Base-by-base conservation (phyloP, 2,113 vertebrate species). In the Elachura formosa region DNA sequence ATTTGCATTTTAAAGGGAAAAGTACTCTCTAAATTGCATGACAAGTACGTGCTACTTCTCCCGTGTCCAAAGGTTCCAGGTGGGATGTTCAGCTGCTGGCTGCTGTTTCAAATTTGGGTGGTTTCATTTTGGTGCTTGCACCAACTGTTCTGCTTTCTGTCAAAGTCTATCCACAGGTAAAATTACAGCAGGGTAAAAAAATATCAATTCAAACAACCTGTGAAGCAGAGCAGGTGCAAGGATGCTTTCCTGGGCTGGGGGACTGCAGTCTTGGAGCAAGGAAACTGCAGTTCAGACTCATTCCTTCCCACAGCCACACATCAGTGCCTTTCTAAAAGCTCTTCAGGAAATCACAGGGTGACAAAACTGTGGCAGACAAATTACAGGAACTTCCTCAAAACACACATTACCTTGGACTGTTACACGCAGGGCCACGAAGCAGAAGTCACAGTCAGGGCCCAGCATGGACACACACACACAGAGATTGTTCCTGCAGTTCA, bases 381-480 rank as follows among this genome's bases (percentile, higher is more conserved):
- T 68, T 9, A 45, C 72, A 94, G 41, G 49, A 81, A 74, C 93
- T 20, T 62, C 51, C 43, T 78, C 26, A 43, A 94, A 72, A 25
- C 61, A 81, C 33, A 25, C 2, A 0, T 68, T 75, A 23, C 54
- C 43, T 66, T 15, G 6, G 23, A 25, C 48, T 6, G 8, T 10
- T 46, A 14, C 3, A 14, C 1, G n/a, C 11, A 33, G 40, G 34
- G 52, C 17, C 48, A 36, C 79, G 83, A 66, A 73, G 12, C 51
- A 36, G 33, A 69, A 75, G 36, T 13, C 58, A 43, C 0, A 0
- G 34, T 24, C 33, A 71, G 19, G 11, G 59, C 49, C 33, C 46
- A 3, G 1, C n/a, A 6, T 0, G 2, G 24, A 33, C 36, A 38
- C 14, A 6, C 5, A 0, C 20, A 43, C 8, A 55, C 33, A 34